Conservation (phyloP, 2,113 vertebrate species). For the Euleptes europaea region DNA sequence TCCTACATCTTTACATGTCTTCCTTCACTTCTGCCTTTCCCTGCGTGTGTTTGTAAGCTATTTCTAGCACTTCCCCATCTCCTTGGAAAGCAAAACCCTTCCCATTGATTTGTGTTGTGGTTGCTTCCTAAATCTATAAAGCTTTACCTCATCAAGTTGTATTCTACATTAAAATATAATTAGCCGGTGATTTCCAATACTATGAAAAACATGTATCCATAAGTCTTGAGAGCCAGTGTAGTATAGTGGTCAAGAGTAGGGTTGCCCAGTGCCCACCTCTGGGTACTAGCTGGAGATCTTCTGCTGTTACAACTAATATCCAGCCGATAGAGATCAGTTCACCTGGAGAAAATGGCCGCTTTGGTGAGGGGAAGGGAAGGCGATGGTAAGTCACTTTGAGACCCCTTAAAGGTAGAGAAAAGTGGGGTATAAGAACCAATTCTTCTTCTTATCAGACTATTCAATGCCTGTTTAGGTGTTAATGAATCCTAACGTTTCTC, state of each 20-base stretch:
- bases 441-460: too few relatives aligned
- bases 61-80: conserved; percentile 59
- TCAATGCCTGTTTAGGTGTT: conserved; percentile 69
- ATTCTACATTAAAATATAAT: conserved; percentile 86
- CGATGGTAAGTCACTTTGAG: too few relatives aligned
- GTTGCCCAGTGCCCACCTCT: too few relatives aligned
- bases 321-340: too few relatives aligned
- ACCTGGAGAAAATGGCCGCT: too few relatives aligned
- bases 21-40: conserved; percentile 36
- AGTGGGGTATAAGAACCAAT: too few relatives aligned
- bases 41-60: neutral
- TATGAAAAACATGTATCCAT: conserved; percentile 76
- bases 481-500: conserved; percentile 75
- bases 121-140: conserved; percentile 78
- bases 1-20: conserved; percentile 26
- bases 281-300: too few relatives aligned
- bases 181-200: conserved; percentile 81
- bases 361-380: too few relatives aligned
- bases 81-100: conserved; percentile 65
- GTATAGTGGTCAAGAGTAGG: too few relatives aligned
- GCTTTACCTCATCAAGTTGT: conserved; percentile 73
- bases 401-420: too few relatives aligned
- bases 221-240: too few relatives aligned
- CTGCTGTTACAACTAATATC: too few relatives aligned
- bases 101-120: conserved; percentile 74